Evolutionary conservation across 2,888 invertebrate species (phyloP).

Genomic region (Fragum whitleyi): DNA sequence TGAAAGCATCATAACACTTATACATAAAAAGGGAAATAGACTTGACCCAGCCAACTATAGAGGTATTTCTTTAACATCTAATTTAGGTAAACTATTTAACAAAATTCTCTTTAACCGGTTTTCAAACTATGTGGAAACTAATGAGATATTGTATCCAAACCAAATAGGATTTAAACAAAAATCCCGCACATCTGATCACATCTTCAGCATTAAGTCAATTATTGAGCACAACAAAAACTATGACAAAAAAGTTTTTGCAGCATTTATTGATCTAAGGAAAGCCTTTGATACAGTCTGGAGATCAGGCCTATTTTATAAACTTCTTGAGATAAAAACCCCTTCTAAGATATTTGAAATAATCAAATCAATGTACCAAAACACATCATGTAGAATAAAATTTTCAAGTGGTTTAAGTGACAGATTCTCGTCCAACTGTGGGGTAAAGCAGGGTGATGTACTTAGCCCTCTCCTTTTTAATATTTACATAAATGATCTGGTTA

Average conservation of each 20-base stretch:
- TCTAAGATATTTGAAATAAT: constrained; percentile 31
- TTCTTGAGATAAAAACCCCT: constrained; percentile 9
- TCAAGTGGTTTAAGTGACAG: too few species aligned
- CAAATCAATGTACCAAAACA: constrained; percentile 31
- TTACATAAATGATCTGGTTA: constrained; percentile 32
- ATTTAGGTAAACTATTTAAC: constrained; percentile 41
- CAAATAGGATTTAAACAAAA: constrained; percentile 42
- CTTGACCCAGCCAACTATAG: constrained; percentile 38
- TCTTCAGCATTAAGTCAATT: constrained; percentile 39
- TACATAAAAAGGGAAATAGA: constrained; percentile 13
- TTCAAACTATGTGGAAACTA: constrained; percentile 15
- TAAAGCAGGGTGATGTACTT: constrained; percentile 24
- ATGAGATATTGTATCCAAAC: constrained; percentile 28
- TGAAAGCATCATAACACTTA: background rate
- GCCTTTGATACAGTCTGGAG: constrained; percentile 52
- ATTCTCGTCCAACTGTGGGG: too few species aligned
- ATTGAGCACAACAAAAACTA: constrained; percentile 31
- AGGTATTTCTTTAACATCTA: constrained; percentile 30
- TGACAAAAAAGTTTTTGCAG: constrained; percentile 29
- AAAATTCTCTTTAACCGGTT: constrained; percentile 25
- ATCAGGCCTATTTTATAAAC: constrained; percentile 27
- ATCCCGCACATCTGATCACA: constrained; percentile 36
- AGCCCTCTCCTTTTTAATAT: constrained; percentile 29
- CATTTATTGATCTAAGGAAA: constrained; percentile 44
- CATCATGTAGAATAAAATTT: constrained; percentile 10